Evolutionary conservation across 2,797 vertebrate genomes (phyloP).

Genomic region (Xenopus petersii): DNA sequence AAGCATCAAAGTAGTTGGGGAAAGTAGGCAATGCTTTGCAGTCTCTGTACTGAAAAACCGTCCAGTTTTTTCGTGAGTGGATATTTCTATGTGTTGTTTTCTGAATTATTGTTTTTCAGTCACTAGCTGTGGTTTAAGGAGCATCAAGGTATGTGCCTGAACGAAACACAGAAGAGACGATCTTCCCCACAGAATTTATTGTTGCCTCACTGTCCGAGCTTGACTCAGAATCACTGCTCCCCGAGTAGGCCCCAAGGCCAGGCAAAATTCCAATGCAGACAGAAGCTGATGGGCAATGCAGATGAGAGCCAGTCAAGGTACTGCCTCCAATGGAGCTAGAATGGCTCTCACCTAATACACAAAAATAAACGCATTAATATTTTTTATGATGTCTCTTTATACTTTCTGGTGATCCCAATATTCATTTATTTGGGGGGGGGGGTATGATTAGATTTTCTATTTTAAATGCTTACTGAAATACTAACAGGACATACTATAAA

Average conservation of each 20-base stretch:
- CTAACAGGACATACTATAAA: no score
- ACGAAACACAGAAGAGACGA: slow-evolving; percentile 77
- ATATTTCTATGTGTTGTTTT: no score
- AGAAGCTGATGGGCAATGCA: slow-evolving; percentile 87
- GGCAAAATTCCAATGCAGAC: slow-evolving; percentile 95
- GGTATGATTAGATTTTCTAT: no score
- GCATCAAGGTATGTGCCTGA: slow-evolving; percentile 72
- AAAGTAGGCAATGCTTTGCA: no score
- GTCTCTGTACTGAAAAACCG: no score
- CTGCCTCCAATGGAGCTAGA: slow-evolving; percentile 60
- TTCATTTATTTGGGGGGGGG: no score
- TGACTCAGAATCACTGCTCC: slow-evolving; percentile 96
- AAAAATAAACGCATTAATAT: no score
- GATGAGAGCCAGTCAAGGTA: slow-evolving; percentile 59
- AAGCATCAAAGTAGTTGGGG: no score
- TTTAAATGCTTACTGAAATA: no score
- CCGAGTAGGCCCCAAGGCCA: slow-evolving; percentile 87
- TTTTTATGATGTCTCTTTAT: no score
- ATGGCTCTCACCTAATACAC: not conserved
- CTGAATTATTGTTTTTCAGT: not conserved
- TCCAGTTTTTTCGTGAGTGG: no score
- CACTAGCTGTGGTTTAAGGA: slow-evolving; percentile 52
- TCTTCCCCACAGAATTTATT: slow-evolving; percentile 79
- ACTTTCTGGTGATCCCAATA: no score
- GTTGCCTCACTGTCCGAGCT: slow-evolving; percentile 97